Evolutionary conservation across 2,888 invertebrate genomes (phyloP), one percentile per base, ranked within the genome.

Genomic region (Macrostomum cliftonense): DNA sequence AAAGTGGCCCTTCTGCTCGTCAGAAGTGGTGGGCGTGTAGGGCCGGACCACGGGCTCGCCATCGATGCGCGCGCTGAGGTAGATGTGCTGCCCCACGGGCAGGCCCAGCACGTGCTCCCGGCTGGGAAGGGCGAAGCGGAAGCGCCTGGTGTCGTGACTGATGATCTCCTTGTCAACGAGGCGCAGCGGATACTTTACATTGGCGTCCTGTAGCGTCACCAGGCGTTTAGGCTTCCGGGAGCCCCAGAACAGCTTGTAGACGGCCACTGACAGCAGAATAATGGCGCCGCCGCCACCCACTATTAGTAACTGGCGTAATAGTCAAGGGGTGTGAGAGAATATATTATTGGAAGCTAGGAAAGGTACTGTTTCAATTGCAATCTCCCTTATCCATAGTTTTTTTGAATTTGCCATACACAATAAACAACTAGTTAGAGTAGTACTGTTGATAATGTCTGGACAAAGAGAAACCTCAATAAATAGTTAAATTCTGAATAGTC

Each of bases 1-100:
- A 59, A 70, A 62, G 49, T 54, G 65, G 40, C 97, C 97, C 52
- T 80, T 76, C 64, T 93, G 84, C 62, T 95, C 88, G 71, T 95
- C 91, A 59, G 83, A 84, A 19, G 89, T 83, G 2, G 93, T 87
- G 2, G 97, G 97, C 7, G 97, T 99, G 71, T 97, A 99, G 0
- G 97, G 82, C 53, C 97, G 78, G 58, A 95, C 86, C 28, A 91
- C 80, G 42, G 93, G 74, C 61, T 89, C 83, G 59, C 82, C 87
- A 61, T 81, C 80, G 52, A 93, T 79, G 61, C 78, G 81, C 1
- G 85, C 87, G 39, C 83, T 84, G 59, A 97, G 73, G 72, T 89
- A 88, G 54, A 97, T 82, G 66, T 97, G 95, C 66, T 95, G 91
- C 14, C 95, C 73, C 21, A 72, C 59, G 19, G 75, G 75, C n/a